Evolutionary conservation across 30 jellyfish, hydroid and myxozoan genomes (phyloP), one percentile per base, ranked within the genome.

Genomic region (Phacellophora camtschatica): DNA sequence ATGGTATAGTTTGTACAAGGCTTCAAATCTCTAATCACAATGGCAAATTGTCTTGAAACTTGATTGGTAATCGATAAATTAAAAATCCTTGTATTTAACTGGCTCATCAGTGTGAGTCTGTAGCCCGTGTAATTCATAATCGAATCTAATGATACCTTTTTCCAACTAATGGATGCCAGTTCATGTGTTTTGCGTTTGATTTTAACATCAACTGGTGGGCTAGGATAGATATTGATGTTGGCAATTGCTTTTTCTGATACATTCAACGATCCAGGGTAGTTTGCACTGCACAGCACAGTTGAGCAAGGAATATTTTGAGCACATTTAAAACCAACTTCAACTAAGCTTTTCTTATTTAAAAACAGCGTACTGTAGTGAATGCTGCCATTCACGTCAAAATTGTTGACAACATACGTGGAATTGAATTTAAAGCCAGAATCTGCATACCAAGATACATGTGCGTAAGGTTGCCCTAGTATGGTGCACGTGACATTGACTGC

Each of bases 201-300:
- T 8, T 31, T 12, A 45, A 77, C 18, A 43, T 62, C 19, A 15
- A 25, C 57, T 18, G 78, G 89, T 22, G 89, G 49, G 10, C 61
- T 24, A 5, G 89, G 89, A 33, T 5, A 59, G 4, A 62, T 62
- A 35, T 77, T 73, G 16, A 77, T 5, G 59, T 61, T 61, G 24
- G 13, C 34, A 10, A 63, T n/a, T n/a, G 42, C 71, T 9, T 37
- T 64, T 4, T 23, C 18, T 4, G 66, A 50, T 34, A n/a, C 37
- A 10, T 35, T 66, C n/a, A n/a, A n/a, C 10, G 84, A 49, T 8
- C 92, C 92, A 2, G 92, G 92, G 39, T 81, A 81, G 11, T 68
- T 68, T 7, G 85, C 84, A 24, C 5, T 41, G 57, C 92, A 81
- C 6, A 66, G 13, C 27, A 81, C 46, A 1, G 46, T 34, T 19